Evolutionary conservation across 2,888 invertebrate genomes (phyloP), one percentile per base, ranked within the genome.

Genomic region (Hypena proboscidalis): DNA sequence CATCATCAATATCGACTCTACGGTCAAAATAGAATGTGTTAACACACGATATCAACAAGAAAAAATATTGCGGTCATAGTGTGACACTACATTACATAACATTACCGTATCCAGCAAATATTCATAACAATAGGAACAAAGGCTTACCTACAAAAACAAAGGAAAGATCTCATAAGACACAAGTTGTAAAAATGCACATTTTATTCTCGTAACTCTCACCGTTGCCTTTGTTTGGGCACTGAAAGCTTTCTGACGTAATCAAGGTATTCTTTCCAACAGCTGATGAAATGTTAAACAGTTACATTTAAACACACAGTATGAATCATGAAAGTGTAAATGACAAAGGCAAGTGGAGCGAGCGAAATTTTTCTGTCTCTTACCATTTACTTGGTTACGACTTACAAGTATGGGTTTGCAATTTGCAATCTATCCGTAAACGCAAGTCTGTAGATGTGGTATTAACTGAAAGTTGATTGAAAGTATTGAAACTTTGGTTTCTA

Each of bases 61-160:
- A 37, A 44, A 40, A 41, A 40, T 27, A 47, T 37, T 25, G 42
- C 40, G 19, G 14, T 10, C 22, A 41, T 44, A 32, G 13, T 30
- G 25, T 39, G 14, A 29, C 33, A 51, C 33, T 29, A 49, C 30
- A 37, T 59, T 65, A 52, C 42, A 29, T 62, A 59, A 57, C 29
- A 2, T 29, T 7, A 9, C 35, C n/a, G n/a, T n/a, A n/a, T n/a
- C n/a, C n/a, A n/a, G n/a, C 19, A 51, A 53, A 43, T 39, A 42
- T 54, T 43, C 51, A n/a, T 40, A 47, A 61, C 58, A 58, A 45
- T 43, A 34, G 33, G 43, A 32, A 36, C 40, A 47, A 46, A 49
- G 26, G 23, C 23, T 31, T 43, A 41, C 33, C 30, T 38, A 23
- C 32, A 33, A 23, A 45, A 48, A 54, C 44, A 53, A 44, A 39